Evolutionary conservation across 2,113 vertebrate genomes (phyloP).

Genomic region (Daboia siamensis): DNA sequence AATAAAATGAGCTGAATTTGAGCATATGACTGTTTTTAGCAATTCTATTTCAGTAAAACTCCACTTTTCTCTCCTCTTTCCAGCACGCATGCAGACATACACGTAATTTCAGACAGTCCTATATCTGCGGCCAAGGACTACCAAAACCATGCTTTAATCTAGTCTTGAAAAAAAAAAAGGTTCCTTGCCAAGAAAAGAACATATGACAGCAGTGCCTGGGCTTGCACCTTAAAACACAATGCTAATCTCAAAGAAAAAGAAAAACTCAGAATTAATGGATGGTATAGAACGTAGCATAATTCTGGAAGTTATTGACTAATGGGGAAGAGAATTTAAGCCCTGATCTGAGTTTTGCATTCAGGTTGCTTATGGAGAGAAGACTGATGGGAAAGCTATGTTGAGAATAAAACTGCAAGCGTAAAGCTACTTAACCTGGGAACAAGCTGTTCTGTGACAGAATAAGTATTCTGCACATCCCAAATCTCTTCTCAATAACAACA

Average conservation of each 20-base stretch:
- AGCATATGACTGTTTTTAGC: neutral
- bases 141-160: neutral
- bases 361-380: neutral
- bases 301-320: constrained; percentile 17
- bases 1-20: neutral
- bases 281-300: neutral
- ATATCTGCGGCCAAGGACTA: constrained; percentile 28
- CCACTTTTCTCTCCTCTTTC: neutral
- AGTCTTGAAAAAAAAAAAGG: neutral
- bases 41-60: constrained; percentile 36
- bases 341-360: neutral
- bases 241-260: neutral
- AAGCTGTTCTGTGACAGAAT: neutral
- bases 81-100: neutral
- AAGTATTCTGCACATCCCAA: neutral
- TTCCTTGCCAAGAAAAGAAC: neutral
- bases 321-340: neutral
- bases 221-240: neutral
- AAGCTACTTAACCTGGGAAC: neutral
- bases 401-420: neutral
- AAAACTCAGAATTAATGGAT: neutral
- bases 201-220: neutral
- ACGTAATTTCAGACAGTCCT: constrained; percentile 24
- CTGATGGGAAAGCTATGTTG: too few relatives aligned
- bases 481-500: neutral